phyloP scores from a whole-genome alignment of 92 coral and sea anemone species.

The Paragorgia papillata region DNA sequence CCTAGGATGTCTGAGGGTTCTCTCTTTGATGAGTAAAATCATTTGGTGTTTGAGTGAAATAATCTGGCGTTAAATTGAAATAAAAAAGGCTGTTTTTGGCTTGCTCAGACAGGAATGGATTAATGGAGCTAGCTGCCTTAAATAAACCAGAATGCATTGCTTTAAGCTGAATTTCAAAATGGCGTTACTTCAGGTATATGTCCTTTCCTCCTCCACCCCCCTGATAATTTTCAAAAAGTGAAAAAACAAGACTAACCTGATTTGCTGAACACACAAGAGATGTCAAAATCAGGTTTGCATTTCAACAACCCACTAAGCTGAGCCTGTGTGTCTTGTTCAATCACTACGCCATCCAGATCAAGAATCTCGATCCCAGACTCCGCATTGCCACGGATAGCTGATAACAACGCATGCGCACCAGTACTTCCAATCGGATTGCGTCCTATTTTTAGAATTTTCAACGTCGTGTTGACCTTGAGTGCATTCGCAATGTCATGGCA shows the following conservation, averaged over 20 bases:
- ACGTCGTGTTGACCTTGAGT: constrained; percentile 73
- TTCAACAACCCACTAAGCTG: constrained; percentile 63
- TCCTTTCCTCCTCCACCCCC: too few species aligned
- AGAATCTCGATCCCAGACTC: constrained; percentile 74
- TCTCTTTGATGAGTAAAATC: too few species aligned
- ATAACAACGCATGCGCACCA: constrained; percentile 71
- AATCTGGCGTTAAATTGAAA: too few species aligned
- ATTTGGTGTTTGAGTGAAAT: too few species aligned
- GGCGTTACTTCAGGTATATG: too few species aligned
- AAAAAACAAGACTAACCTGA: constrained; percentile 6
- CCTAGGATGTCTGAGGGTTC: too few species aligned
- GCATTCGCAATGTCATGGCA: constrained; percentile 74
- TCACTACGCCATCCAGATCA: constrained; percentile 73
- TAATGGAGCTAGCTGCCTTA: too few species aligned
- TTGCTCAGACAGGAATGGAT: too few species aligned
- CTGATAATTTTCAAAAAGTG: too few species aligned
- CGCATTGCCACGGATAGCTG: constrained; percentile 73
- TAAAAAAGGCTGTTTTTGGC: too few species aligned
- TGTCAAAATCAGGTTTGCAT: constrained; percentile 61
- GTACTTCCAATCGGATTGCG: constrained; percentile 72
- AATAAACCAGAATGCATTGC: too few species aligned
- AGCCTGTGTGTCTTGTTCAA: constrained; percentile 71
- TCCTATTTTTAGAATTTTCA: constrained; percentile 80
- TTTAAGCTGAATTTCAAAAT: too few species aligned
- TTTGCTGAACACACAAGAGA: constrained; percentile 70